phyloP scores from a whole-genome alignment of 2,113 vertebrate genomes.

The Hoplias malabaricus region DNA sequence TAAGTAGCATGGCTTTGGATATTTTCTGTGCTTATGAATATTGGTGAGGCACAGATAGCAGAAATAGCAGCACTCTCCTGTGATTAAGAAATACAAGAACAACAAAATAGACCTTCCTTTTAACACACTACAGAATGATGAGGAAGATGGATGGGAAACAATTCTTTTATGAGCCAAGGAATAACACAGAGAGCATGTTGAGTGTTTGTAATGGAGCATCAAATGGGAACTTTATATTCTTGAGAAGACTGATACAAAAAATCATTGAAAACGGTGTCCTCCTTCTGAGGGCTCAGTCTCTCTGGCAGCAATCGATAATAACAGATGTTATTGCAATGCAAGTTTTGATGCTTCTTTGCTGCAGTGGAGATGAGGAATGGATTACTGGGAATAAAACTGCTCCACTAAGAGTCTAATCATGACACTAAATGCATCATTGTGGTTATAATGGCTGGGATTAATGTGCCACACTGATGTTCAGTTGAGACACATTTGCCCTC shows the following conservation, averaged over 20 bases:
- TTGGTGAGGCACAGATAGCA: background rate
- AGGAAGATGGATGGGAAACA: background rate
- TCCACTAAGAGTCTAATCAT: background rate
- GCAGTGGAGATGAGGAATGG: background rate
- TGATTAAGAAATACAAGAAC: background rate
- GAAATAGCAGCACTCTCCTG: background rate
- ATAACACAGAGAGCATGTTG: background rate
- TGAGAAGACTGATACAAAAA: background rate
- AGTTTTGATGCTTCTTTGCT: background rate
- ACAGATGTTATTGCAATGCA: background rate
- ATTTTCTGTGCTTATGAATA: background rate
- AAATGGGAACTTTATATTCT: background rate
- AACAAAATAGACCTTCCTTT: background rate
- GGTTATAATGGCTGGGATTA: background rate
- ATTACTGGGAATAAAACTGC: background rate
- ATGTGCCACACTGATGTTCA: background rate
- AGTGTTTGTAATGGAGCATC: background rate
- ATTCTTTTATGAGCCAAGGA: background rate
- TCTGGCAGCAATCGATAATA: background rate
- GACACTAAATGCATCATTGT: background rate
- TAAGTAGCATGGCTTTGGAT: background rate
- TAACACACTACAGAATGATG: background rate
- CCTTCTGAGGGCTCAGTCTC: background rate
- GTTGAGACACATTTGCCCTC: background rate
- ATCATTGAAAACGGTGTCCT: background rate